Conservation (phyloP, 2,797 vertebrate genomes). For the Sphenodon punctatus region DNA sequence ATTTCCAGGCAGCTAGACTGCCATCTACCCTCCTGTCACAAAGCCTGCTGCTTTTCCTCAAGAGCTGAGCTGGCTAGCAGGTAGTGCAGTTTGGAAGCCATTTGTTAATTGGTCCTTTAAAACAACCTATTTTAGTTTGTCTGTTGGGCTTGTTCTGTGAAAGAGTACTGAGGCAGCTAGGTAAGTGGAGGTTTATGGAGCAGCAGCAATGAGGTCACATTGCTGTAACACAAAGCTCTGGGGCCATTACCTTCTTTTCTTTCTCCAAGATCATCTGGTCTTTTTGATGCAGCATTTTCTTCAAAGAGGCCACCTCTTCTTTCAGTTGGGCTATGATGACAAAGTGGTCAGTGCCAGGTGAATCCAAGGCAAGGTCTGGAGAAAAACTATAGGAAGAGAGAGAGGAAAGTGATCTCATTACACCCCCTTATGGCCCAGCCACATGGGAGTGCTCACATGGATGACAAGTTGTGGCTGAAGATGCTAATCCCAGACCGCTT, state of each 20-base stretch:
- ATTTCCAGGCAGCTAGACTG: neutral
- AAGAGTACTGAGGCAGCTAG: too few species aligned
- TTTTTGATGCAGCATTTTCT: constrained; percentile 84
- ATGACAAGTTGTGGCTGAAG: neutral
- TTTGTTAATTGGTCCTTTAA: too few species aligned
- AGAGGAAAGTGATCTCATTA: neutral
- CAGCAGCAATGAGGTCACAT: too few species aligned
- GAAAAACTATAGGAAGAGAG: constrained; percentile 73
- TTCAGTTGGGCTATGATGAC: constrained; percentile 83
- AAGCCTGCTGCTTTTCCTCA: neutral
- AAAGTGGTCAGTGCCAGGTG: constrained; percentile 81
- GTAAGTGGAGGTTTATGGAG: too few species aligned
- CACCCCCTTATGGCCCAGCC: neutral
- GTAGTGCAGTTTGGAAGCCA: neutral
- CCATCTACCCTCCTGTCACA: neutral
- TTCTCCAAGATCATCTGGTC: constrained; percentile 84
- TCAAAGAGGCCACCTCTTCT: constrained; percentile 81
- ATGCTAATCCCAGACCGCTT: neutral
- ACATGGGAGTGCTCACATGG: neutral
- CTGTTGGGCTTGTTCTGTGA: too few species aligned
- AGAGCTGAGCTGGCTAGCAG: constrained; percentile 26
- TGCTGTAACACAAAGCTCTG: neutral
- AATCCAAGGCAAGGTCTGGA: constrained; percentile 80
- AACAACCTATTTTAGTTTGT: too few species aligned
- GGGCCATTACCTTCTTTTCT: constrained; percentile 78